Evolutionary conservation across 2,888 invertebrate genomes (phyloP), one percentile per base, ranked within the genome.

Genomic region (Drosophila koepferae): DNA sequence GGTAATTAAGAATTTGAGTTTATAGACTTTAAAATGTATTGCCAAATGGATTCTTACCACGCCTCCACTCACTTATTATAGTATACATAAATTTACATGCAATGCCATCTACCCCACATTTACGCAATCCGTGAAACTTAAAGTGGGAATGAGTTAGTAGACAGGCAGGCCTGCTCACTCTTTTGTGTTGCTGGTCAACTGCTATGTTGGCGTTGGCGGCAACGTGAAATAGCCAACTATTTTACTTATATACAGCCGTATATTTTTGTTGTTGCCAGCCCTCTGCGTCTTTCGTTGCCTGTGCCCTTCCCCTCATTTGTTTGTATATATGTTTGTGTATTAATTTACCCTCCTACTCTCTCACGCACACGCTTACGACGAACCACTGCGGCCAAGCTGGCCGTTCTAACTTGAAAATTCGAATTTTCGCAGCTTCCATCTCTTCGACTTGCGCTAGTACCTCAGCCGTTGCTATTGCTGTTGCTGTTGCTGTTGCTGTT

Each of bases 161-260:
- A 64, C 54, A 64, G 67, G 63, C 67, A 72, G 70, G 83, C 72
- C 69, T 70, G 77, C 75, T 66, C 72, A 72, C 67, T 68, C 86
- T 64, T 75, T 77, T 75, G 72, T 64, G 70, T 72, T 86, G 80
- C 78, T 84, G 86, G 86, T 79, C 86, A 83, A 81, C 84, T 72
- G 70, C 76, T 74, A 65, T 66, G 84, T 83, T 72, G 38, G 38
- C 38, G 5, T 40, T 40, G 78, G 72, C 76, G 86, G 83, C 75
- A 74, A 85, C 86, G 83, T 86, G 88, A 82, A 88, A 86, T 88
- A 80, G 73, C 86, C 86, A 84, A 84, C 86, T 85, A 82, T 85
- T 82, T 75, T 80, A 84, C 72, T 75, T 63, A 74, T 60, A 74
- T 74, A 87, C 66, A 65, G 70, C 58, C 68, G 67, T 74, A 80